Conservation (phyloP, 2,113 vertebrate genomes). For the Cebidichthys violaceus region DNA sequence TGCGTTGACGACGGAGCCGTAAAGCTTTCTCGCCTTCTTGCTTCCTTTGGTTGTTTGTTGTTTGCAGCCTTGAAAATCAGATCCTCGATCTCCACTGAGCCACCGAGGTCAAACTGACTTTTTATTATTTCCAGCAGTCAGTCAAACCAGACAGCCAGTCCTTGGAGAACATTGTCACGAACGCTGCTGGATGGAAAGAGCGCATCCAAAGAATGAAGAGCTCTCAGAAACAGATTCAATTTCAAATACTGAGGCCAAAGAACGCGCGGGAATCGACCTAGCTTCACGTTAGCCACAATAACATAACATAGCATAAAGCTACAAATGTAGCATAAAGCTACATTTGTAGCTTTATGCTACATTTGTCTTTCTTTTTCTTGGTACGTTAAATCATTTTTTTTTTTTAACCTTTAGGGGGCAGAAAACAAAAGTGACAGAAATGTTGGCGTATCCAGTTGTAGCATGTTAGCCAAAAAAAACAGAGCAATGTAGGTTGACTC, state of each 20-base stretch:
- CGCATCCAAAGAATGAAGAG: neutral
- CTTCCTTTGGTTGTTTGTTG: neutral
- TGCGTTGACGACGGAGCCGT: neutral
- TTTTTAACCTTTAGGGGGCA: neutral
- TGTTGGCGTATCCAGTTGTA: neutral
- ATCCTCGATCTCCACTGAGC: neutral
- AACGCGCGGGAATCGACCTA: neutral
- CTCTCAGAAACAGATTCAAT: neutral
- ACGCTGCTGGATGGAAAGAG: neutral
- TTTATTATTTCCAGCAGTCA: conserved; percentile 8
- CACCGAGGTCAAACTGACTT: conserved; percentile 29
- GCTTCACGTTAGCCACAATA: neutral
- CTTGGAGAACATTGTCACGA: neutral
- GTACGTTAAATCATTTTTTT: neutral
- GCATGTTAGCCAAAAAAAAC: neutral
- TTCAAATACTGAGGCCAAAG: neutral
- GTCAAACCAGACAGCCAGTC: conserved; percentile 9
- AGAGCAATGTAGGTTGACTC: too few species aligned
- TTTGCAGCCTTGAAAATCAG: conserved; percentile 22
- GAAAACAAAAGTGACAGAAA: neutral
- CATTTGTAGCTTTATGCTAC: neutral
- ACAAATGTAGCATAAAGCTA: too few species aligned
- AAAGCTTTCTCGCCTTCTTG: neutral
- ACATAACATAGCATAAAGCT: too few species aligned
- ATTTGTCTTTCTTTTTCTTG: neutral